Percentiles rank a stretch among this genome's conserved stretches.
Conservation (phyloP, 53 echinoderm and acorn worm species). For the Patiria pectinifera region DNA sequence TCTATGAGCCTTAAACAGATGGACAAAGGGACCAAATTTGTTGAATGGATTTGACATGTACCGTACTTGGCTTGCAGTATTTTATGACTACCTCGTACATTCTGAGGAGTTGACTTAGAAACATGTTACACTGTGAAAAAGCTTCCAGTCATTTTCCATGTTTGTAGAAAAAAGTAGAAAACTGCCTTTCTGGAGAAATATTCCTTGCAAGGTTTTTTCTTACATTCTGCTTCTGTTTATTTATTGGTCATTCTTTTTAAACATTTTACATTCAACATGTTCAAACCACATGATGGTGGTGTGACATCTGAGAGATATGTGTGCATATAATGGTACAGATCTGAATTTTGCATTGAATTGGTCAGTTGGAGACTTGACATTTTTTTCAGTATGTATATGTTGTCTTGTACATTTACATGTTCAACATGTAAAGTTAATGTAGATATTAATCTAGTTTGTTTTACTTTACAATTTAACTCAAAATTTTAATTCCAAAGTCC, state of each 20-base stretch:
- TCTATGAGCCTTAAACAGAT: not conserved
- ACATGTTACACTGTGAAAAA: too few relatives aligned
- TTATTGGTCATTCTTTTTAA: too few relatives aligned
- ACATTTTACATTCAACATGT: too few relatives aligned
- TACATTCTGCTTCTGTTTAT: too few relatives aligned
- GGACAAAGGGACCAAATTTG: not conserved
- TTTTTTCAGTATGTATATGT: not conserved
- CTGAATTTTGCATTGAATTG: not conserved
- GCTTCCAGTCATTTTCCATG: not conserved
- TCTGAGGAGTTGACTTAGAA: too few relatives aligned
- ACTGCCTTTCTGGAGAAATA: not conserved
- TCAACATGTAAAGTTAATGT: not conserved
- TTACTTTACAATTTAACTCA: too few relatives aligned
- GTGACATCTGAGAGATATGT: not conserved
- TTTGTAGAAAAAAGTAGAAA: not conserved
- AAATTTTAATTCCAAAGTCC: too few relatives aligned
- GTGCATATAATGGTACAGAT: not conserved
- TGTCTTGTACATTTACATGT: not conserved
- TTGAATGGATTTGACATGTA: not conserved
- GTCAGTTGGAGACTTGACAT: not conserved
- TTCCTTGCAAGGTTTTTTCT: not conserved
- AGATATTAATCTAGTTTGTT: too few relatives aligned
- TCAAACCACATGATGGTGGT: too few relatives aligned
- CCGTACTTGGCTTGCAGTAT: not conserved
- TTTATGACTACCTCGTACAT: not conserved